Evolutionary conservation across 2,797 vertebrate species (phyloP), one percentile per base, ranked within the genome.

Genomic region (Harpagifer antarcticus): DNA sequence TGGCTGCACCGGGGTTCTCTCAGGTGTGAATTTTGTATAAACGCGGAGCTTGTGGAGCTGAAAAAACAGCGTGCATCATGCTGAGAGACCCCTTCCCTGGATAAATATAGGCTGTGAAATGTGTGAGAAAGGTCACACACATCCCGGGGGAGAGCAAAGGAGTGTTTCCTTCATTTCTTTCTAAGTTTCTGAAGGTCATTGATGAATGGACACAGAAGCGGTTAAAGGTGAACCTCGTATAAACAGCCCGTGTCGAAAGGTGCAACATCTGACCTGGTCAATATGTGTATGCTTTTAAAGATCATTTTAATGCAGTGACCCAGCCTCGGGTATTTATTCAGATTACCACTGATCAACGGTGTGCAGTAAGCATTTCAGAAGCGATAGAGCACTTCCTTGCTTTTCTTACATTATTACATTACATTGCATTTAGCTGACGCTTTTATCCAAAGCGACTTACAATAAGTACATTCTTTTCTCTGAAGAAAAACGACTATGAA

Each of bases 81-180:
- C 58, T 62, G 59, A 66, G 59, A 67, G 78, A 68, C 73, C 4
- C 23, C 54, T 83, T 57, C 55, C 52, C 44, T 72, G 80, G 83
- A 84, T 83, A 89, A 86, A 87, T 67, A 74, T 68, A 76, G 48
- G 55, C 65, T 85, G 17, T 60, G 72, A 79, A 77, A 85, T 77
- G 42, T 79, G 68, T 52, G 17, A 78, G 81, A 83, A 86, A 85
- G 82, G 84, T 90, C 85, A 77, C 40, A 7, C 42, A 42, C 54
- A 56, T 80, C 86, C 86, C 84, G 76, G 42, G 72, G 69, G 67
- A 69, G 44, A 61, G 66, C 49, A 37, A 60, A 74, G 72, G 63
- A 75, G 64, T 74, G 73, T 79, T 88, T 83, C 67, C 62, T 76
- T 87, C 81, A 84, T 72, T 73, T 84, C 72, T 27, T 89, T 57